A percentile compares a stretch with the other conserved stretches of the same genome.
phyloP scores from a whole-genome alignment of 2,797 vertebrate species.

The Podargus strigoides region DNA sequence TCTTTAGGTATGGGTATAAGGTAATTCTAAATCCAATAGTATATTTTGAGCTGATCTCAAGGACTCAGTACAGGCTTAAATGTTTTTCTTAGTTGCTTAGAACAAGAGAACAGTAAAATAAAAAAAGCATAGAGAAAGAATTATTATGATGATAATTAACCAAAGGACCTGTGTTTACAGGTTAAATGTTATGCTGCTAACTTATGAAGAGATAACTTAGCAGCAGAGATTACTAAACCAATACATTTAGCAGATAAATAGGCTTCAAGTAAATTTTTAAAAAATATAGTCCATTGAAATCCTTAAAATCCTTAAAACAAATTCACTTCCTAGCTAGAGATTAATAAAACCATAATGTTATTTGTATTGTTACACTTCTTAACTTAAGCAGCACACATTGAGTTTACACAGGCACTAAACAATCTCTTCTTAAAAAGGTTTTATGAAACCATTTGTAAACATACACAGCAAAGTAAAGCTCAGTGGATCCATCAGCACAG shows the following conservation, averaged over 20 bases:
- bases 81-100: background rate
- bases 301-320: background rate
- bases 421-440: conserved; percentile 17
- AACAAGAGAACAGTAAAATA: background rate
- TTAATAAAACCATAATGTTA: background rate
- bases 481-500: background rate
- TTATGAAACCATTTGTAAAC: conserved; percentile 29
- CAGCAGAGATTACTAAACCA: background rate
- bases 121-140: background rate
- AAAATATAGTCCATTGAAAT: background rate
- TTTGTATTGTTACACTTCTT: background rate
- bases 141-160: background rate
- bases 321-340: background rate
- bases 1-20: background rate
- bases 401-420: conserved; percentile 27
- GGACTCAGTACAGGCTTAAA: background rate
- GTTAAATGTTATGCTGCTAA: background rate
- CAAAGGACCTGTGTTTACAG: background rate
- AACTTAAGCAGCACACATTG: background rate
- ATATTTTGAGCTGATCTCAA: background rate
- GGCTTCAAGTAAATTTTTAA: background rate
- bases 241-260: background rate
- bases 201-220: background rate
- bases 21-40: background rate
- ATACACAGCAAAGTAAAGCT: background rate